phyloP scores from a whole-genome alignment of 2,113 vertebrate species.

The Puntigrus tetrazona region DNA sequence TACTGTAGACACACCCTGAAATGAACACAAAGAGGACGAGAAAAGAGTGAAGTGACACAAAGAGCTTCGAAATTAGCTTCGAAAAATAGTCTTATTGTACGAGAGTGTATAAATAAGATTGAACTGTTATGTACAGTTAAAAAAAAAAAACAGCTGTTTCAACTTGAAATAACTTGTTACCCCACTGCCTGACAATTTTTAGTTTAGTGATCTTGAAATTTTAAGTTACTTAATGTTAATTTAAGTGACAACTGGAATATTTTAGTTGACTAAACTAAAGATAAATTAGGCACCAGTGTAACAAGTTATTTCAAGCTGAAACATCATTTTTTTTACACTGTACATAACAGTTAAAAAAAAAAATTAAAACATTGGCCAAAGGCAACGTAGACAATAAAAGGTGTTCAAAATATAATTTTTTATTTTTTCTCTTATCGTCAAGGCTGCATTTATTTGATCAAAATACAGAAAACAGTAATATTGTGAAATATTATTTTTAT shows the following conservation, averaged over 20 bases:
- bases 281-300: too few relatives aligned
- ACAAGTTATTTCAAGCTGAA: too few relatives aligned
- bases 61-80: neutral
- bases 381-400: neutral
- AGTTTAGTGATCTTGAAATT: too few relatives aligned
- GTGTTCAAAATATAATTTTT: neutral
- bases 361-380: neutral
- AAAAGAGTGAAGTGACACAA: conserved; percentile 7
- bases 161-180: too few relatives aligned
- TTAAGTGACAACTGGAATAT: too few relatives aligned
- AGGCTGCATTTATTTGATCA: neutral
- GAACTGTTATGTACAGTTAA: neutral
- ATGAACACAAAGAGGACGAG: neutral
- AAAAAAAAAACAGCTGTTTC: too few relatives aligned
- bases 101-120: neutral
- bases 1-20: conserved; percentile 17
- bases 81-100: neutral
- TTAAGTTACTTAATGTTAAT: too few relatives aligned
- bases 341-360: neutral
- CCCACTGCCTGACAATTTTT: too few relatives aligned
- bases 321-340: too few relatives aligned
- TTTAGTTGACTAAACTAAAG: too few relatives aligned
- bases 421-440: too few relatives aligned
- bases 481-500: neutral
- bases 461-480: neutral